phyloP scores from a whole-genome alignment of 2,888 invertebrate genomes.

The Harmothoe impar region DNA sequence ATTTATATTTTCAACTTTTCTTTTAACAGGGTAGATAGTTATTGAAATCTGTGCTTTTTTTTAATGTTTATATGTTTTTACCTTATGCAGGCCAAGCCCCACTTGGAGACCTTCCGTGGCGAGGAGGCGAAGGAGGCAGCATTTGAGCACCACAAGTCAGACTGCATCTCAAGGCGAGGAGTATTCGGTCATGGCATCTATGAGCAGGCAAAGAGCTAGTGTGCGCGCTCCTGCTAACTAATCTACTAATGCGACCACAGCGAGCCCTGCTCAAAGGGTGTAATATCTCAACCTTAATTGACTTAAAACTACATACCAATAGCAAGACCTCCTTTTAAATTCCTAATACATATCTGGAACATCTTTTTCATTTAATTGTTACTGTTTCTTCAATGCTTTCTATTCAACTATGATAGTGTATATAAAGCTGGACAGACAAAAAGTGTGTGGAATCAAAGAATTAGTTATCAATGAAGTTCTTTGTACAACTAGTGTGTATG shows the following conservation, averaged over 20 bases:
- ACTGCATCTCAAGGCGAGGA: constrained; percentile 67
- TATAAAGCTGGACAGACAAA: too few relatives aligned
- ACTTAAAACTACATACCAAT: too few relatives aligned
- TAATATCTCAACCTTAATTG: constrained; percentile 9
- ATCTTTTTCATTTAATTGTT: too few relatives aligned
- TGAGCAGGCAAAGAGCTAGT: constrained; percentile 66
- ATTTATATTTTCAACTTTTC: too few relatives aligned
- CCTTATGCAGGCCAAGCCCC: constrained; percentile 66
- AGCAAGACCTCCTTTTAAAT: too few relatives aligned
- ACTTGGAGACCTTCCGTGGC: constrained; percentile 68
- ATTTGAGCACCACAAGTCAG: constrained; percentile 68
- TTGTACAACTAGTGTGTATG: neutral
- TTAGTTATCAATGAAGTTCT: too few relatives aligned
- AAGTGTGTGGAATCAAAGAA: too few relatives aligned
- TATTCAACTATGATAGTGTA: too few relatives aligned
- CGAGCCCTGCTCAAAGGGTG: neutral
- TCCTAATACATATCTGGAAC: too few relatives aligned
- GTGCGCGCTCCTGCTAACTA: neutral
- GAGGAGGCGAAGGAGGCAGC: constrained; percentile 63
- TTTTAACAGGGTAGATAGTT: too few relatives aligned
- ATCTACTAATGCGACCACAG: constrained; percentile 1
- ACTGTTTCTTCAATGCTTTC: too few relatives aligned
- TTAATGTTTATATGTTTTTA: neutral
- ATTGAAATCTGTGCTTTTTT: too few relatives aligned
- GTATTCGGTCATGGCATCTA: constrained; percentile 65